Conservation (phyloP, 2,113 vertebrate genomes). For the Lepus americanus region DNA sequence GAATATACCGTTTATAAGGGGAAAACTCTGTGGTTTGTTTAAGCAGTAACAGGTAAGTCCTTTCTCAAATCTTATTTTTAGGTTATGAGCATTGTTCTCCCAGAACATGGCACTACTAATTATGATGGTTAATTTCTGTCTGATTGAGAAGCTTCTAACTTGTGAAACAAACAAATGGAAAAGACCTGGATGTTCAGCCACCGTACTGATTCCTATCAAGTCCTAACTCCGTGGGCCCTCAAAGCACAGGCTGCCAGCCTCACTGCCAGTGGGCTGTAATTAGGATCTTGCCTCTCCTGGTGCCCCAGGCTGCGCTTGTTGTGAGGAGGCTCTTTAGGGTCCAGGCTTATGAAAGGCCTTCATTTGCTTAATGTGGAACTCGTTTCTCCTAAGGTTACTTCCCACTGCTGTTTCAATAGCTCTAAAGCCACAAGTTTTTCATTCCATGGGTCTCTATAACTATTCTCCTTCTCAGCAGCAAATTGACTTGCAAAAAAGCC, state of each 20-base stretch:
- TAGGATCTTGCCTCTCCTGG: not conserved
- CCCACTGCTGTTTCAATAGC: not conserved
- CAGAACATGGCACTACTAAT: not conserved
- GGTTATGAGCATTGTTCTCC: not conserved
- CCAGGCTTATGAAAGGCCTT: not conserved
- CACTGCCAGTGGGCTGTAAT: not conserved
- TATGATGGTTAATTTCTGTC: not conserved
- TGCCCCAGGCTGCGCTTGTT: not conserved
- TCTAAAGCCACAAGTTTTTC: not conserved
- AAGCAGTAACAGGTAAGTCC: not conserved
- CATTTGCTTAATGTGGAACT: not conserved
- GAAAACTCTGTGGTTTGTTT: not conserved
- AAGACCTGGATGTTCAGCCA: rapidly evolving
- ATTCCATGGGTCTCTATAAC: not conserved
- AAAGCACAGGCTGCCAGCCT: not conserved
- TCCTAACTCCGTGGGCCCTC: not conserved
- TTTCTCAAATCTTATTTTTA: not conserved
- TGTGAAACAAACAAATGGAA: not conserved
- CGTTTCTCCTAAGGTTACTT: not conserved
- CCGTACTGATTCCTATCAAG: not conserved
- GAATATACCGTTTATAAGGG: not conserved
- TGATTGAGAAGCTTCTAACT: not conserved
- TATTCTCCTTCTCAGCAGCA: not conserved
- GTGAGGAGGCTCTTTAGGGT: not conserved
- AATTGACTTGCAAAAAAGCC: not conserved